Conservation (phyloP, 2,888 invertebrate species). For the Onchidella celtica region DNA sequence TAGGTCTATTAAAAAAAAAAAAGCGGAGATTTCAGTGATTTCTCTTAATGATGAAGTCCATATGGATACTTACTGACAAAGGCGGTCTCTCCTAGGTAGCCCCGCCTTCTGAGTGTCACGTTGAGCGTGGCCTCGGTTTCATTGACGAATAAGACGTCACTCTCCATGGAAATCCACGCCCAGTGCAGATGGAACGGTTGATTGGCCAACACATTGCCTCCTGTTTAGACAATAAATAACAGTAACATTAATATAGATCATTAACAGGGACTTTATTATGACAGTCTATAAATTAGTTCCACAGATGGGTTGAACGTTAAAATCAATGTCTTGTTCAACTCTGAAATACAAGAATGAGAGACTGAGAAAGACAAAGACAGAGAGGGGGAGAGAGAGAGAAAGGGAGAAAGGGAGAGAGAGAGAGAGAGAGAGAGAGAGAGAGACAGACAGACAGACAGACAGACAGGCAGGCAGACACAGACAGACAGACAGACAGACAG, state of each 20-base stretch:
- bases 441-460: no score
- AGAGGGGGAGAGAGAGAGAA: constrained; percentile 5
- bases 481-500: no score
- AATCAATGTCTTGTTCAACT: no score
- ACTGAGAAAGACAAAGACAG: neutral
- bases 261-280: no score
- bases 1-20: neutral
- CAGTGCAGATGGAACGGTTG: constrained; percentile 79
- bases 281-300: no score
- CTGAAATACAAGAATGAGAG: no score
- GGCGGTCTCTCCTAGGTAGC: constrained; percentile 78
- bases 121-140: constrained; percentile 74
- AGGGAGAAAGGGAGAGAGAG: neutral
- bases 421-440: neutral
- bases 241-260: no score
- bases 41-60: neutral
- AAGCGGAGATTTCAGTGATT: neutral
- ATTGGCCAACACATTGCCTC: constrained; percentile 74
- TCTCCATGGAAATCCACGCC: constrained; percentile 78
- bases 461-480: no score
- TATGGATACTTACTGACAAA: constrained; percentile 78
- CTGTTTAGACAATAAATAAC: constrained; percentile 64
- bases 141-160: constrained; percentile 66
- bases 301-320: no score
- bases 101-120: constrained; percentile 74